Evolutionary conservation across 1,140 invertebrate species (phyloP).

Genomic region (Papilio xuthus): DNA sequence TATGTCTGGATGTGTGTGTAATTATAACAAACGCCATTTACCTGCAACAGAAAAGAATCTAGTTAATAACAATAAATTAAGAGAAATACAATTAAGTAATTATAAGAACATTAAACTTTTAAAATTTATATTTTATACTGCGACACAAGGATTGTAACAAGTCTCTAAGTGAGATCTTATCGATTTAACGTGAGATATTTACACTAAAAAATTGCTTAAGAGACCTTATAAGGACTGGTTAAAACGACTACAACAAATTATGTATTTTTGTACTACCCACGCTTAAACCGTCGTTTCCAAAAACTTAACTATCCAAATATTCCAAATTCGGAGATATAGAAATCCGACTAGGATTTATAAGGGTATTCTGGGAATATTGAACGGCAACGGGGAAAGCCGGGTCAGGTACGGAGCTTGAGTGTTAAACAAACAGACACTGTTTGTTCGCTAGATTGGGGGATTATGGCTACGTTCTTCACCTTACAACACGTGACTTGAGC

Average conservation of each 20-base stretch:
- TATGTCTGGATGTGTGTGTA: not conserved
- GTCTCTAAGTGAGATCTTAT: not conserved
- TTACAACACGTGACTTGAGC: conserved; percentile 14
- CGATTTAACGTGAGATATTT: not conserved
- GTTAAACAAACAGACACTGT: conserved; percentile 58
- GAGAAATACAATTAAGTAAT: not conserved
- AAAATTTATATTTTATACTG: too few species aligned
- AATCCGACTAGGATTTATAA: conserved; percentile 24
- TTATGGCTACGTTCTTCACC: conserved; percentile 54
- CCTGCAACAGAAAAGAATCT: not conserved
- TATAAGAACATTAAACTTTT: too few species aligned
- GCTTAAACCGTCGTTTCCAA: not conserved
- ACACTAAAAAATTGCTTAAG: not conserved
- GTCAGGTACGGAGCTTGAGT: conserved; percentile 53
- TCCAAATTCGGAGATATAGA: conserved; percentile 22
- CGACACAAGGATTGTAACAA: not conserved
- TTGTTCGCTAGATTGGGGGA: conserved; percentile 65
- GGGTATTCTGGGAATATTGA: conserved; percentile 39
- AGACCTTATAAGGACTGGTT: too few species aligned
- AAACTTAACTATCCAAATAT: conserved; percentile 23
- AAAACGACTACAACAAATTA: not conserved
- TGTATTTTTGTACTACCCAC: not conserved
- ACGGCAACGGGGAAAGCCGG: conserved; percentile 48
- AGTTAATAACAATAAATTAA: not conserved
- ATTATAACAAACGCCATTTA: not conserved